phyloP scores from a whole-genome alignment of 2,888 invertebrate genomes.

The Dendrolimus pini region DNA sequence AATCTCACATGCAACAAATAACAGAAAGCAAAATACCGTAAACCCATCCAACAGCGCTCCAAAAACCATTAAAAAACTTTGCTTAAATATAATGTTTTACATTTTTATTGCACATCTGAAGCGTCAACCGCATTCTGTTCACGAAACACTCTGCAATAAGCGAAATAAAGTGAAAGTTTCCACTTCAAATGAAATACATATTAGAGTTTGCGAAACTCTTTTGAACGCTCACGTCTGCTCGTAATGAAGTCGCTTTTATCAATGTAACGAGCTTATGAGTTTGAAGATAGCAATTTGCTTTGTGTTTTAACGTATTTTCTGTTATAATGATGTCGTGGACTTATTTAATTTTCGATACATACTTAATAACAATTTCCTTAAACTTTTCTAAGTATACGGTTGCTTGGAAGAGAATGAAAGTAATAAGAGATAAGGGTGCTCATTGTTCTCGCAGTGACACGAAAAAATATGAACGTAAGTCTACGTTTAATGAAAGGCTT shows the following conservation, averaged over 20 bases:
- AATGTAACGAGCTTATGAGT: neutral
- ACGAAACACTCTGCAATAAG: neutral
- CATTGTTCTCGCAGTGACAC: no score
- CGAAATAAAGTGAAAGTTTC: neutral
- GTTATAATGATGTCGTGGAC: neutral
- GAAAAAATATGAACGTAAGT: no score
- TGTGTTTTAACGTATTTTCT: neutral
- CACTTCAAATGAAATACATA: neutral
- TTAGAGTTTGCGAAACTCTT: neutral
- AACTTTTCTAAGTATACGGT: no score
- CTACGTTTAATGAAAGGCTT: no score
- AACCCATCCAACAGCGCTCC: no score
- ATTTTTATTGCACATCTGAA: neutral
- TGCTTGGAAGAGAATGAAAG: no score
- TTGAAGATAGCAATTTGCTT: neutral
- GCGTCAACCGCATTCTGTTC: neutral
- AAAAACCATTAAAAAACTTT: no score
- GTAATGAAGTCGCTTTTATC: neutral
- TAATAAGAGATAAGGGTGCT: no score
- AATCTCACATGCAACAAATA: no score
- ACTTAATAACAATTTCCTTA: no score
- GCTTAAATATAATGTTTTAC: neutral
- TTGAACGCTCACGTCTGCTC: neutral
- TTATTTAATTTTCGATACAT: neutral
- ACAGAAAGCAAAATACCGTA: no score